phyloP scores from a whole-genome alignment of 1,140 invertebrate species.

The Drosophila virilis region DNA sequence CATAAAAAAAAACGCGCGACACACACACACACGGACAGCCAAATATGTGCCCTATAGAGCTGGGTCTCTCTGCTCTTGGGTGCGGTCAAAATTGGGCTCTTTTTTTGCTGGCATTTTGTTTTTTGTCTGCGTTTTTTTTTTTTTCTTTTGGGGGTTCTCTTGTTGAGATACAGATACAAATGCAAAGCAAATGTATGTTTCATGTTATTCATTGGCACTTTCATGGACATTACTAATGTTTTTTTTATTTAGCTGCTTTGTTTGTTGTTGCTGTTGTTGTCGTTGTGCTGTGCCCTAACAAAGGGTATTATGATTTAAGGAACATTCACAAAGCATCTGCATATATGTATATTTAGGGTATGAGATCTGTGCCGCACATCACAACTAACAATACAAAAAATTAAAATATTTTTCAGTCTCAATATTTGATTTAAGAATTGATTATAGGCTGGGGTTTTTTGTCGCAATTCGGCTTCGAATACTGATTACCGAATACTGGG shows the following conservation, averaged over 20 bases:
- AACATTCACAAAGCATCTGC: background rate
- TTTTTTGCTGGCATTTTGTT: slow-evolving; percentile 60
- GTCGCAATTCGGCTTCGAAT: too few relatives aligned
- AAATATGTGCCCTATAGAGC: slow-evolving; percentile 41
- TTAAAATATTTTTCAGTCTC: too few relatives aligned
- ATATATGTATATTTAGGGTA: background rate
- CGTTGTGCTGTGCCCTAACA: slow-evolving; percentile 21
- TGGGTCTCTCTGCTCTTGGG: slow-evolving; percentile 46
- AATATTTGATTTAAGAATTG: too few relatives aligned
- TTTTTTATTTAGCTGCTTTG: background rate
- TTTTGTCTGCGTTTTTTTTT: slow-evolving; percentile 19
- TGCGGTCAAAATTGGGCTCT: slow-evolving; percentile 72
- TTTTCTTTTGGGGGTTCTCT: slow-evolving; percentile 34
- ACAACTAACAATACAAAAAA: too few relatives aligned
- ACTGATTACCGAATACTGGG: too few relatives aligned
- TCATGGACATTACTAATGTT: slow-evolving; percentile 75
- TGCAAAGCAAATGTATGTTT: slow-evolving; percentile 70
- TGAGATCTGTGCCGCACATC: background rate
- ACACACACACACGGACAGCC: slow-evolving; percentile 23
- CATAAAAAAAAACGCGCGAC: slow-evolving; percentile 66
- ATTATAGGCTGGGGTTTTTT: too few relatives aligned
- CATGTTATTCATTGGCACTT: slow-evolving; percentile 74
- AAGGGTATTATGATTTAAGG: background rate
- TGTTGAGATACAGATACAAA: slow-evolving; percentile 53
- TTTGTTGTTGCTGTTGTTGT: slow-evolving; percentile 11